Percentiles rank a stretch among this genome's conserved stretches.
These are phyloP conservation scores for Athetis lepigone DNA, from an alignment of 2,888 invertebrate genomes.

Conservation along the genomic window DNA sequence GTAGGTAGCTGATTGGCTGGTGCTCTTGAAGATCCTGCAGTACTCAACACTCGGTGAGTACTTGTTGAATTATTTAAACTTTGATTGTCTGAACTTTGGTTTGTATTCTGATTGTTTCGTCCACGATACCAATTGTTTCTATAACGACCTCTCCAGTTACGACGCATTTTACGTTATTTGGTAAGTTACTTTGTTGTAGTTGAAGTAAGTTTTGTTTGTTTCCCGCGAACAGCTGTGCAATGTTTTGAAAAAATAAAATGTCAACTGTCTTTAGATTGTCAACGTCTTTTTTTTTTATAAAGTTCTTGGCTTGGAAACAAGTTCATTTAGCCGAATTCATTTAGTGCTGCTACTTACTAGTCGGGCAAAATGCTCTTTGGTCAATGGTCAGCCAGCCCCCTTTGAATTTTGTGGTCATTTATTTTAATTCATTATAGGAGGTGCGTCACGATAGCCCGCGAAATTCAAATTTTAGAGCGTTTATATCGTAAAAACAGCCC, in stretches of 20 bases:
- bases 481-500: too few species aligned
- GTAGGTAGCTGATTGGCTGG: conserved; percentile 84
- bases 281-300: too few species aligned
- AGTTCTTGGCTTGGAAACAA: too few species aligned
- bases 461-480: too few species aligned
- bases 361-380: too few species aligned
- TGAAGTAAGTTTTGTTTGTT: conserved; percentile 8
- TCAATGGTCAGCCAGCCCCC: too few species aligned
- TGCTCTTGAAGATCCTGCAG: conserved; percentile 78
- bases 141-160: conserved; percentile 84
- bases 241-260: neutral
- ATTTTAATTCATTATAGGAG: too few species aligned
- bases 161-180: conserved; percentile 74
- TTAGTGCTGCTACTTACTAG: too few species aligned
- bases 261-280: too few species aligned
- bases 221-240: conserved; percentile 30
- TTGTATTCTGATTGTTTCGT: conserved; percentile 69
- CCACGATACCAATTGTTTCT: conserved; percentile 78
- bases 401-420: too few species aligned
- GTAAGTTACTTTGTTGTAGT: neutral
- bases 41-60: conserved; percentile 68
- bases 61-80: conserved; percentile 77
- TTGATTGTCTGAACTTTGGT: conserved; percentile 66
- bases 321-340: too few species aligned
- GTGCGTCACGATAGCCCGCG: too few species aligned